These are phyloP conservation scores for Montifringilla adamsi DNA, from an alignment of 2,113 vertebrate species.

Conservation along the genomic window DNA sequence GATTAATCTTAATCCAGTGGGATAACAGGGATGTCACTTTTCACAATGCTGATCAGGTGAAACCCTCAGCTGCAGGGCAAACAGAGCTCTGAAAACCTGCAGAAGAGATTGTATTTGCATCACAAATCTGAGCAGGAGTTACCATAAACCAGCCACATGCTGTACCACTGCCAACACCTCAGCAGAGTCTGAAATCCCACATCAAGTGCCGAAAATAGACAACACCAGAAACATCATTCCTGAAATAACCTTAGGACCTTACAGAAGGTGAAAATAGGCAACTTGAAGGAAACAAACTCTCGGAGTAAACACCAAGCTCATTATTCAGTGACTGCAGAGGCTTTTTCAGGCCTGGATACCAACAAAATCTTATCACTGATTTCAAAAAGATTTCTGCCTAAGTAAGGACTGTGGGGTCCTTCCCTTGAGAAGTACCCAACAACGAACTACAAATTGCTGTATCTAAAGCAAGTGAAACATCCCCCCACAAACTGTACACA, in stretches of 20 bases:
- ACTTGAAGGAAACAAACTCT: not conserved
- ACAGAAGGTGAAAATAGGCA: not conserved
- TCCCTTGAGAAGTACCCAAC: not conserved
- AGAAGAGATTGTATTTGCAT: not conserved
- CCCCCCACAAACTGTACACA: accelerated
- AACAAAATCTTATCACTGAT: not conserved
- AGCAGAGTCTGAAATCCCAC: not conserved
- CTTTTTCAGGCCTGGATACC: not conserved
- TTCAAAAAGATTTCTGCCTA: not conserved
- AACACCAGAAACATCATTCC: not conserved
- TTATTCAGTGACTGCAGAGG: not conserved
- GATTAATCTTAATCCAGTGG: not conserved
- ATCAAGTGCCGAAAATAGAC: not conserved
- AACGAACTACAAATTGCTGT: not conserved
- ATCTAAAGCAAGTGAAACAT: not conserved
- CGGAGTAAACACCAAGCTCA: not conserved
- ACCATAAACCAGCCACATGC: not conserved
- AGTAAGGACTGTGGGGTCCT: not conserved
- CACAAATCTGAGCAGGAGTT: not conserved
- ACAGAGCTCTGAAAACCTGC: not conserved
- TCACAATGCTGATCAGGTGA: not conserved
- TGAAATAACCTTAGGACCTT: not conserved
- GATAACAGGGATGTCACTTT: not conserved
- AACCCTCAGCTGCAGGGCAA: not conserved
- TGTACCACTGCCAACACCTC: constrained; percentile 7